Evolutionary conservation across 2,113 vertebrate species (phyloP).

Genomic region (Gorsachius goisagi): DNA sequence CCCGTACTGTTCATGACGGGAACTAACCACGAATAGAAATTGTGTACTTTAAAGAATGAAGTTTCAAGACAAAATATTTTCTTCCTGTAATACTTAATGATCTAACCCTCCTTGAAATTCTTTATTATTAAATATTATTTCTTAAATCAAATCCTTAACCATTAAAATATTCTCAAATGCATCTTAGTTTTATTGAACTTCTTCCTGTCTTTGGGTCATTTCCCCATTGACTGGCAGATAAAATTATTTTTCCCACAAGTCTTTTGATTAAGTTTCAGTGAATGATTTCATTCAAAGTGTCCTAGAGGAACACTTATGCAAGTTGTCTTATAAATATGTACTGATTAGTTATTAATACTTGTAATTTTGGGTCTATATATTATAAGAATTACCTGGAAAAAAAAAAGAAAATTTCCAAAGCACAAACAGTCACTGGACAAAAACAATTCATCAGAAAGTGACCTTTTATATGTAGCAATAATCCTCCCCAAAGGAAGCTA

Average conservation of each 20-base stretch:
- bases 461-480: not conserved
- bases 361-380: not conserved
- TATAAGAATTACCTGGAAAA: not conserved
- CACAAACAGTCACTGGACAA: not conserved
- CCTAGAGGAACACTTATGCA: not conserved
- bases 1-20: not conserved
- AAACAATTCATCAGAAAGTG: conserved; percentile 15
- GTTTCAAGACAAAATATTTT: not conserved
- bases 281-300: not conserved
- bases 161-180: not conserved
- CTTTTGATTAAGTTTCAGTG: not conserved
- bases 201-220: not conserved
- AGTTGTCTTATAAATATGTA: conserved; percentile 8
- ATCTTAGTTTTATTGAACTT: not conserved
- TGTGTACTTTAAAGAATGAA: not conserved
- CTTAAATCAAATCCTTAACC: not conserved
- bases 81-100: not conserved
- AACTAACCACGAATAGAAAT: not conserved
- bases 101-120: not conserved
- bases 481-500: not conserved
- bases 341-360: not conserved
- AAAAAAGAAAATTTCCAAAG: not conserved
- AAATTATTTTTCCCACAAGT: not conserved
- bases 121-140: not conserved
- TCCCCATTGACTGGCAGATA: not conserved